phyloP scores from a whole-genome alignment of 2,888 invertebrate genomes.

The Melipona bicolor region DNA sequence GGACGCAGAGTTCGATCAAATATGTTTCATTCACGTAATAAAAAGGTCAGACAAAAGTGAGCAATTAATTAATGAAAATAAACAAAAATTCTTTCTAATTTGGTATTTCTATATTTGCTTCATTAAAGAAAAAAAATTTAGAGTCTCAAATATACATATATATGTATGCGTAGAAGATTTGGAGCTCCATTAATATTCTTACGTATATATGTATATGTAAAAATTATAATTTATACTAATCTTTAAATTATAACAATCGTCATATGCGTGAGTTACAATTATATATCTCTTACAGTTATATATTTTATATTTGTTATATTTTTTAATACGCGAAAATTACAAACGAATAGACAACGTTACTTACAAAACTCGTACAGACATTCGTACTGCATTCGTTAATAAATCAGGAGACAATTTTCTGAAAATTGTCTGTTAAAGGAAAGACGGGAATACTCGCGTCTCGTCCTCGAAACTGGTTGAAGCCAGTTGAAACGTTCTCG shows the following conservation, averaged over 20 bases:
- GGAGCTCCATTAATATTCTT: neutral
- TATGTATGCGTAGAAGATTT: neutral
- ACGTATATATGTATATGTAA: neutral
- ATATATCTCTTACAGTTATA: neutral
- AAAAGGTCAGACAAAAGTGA: neutral
- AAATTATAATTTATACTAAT: neutral
- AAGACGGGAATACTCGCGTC: constrained; percentile 31
- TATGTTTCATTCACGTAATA: neutral
- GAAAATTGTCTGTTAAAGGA: constrained; percentile 15
- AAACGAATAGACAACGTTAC: neutral
- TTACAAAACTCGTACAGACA: neutral
- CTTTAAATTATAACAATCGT: too few relatives aligned
- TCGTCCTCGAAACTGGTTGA: constrained; percentile 45
- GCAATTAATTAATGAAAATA: neutral
- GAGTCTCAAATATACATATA: neutral
- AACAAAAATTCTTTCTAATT: neutral
- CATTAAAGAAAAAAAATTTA: neutral
- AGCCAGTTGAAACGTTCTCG: constrained; percentile 46
- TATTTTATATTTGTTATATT: too few relatives aligned
- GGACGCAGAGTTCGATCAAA: constrained; percentile 33
- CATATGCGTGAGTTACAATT: neutral
- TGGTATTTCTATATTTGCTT: neutral
- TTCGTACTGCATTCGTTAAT: neutral
- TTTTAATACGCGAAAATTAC: neutral
- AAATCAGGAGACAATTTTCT: neutral